Percentiles rank a stretch among this genome's conserved stretches.
Conservation (phyloP, 2,797 vertebrate genomes). For the Amphiprion clarkii region DNA sequence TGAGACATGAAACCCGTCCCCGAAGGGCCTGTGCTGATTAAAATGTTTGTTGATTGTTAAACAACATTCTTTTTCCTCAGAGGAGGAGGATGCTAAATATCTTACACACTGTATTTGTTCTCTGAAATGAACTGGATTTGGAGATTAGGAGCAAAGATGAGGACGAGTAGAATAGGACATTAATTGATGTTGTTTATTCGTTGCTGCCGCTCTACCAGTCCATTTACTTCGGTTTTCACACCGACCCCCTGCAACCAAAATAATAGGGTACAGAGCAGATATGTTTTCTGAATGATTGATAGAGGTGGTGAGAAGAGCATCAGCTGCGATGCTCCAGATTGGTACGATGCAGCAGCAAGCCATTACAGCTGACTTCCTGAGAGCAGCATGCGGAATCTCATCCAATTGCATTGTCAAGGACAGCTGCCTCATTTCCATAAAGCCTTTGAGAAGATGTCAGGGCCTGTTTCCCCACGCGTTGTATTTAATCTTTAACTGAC, state of each 20-base stretch:
- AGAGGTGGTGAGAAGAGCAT: constrained; percentile 11
- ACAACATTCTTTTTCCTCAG: constrained; percentile 7
- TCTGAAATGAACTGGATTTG: constrained; percentile 42
- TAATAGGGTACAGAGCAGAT: constrained; percentile 16
- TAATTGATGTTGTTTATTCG: constrained; percentile 31
- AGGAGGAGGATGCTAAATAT: constrained; percentile 4
- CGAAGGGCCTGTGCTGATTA: constrained; percentile 13
- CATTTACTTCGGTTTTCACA: constrained; percentile 10
- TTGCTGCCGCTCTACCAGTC: background rate
- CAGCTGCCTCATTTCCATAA: constrained; percentile 47
- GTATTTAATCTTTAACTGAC: constrained; percentile 11
- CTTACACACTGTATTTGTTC: constrained; percentile 27
- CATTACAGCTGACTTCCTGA: constrained; percentile 20
- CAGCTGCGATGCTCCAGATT: constrained; percentile 10
- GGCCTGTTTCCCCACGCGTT: constrained; percentile 4
- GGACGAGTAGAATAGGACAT: constrained; percentile 3
- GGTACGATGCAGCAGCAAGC: constrained; percentile 14
- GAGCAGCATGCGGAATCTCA: constrained; percentile 33
- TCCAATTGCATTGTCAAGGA: constrained; percentile 34
- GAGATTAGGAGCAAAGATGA: constrained; percentile 32
- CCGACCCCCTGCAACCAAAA: constrained; percentile 18
- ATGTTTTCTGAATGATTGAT: constrained; percentile 41
- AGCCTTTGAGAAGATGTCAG: constrained; percentile 19
- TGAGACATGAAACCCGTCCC: constrained; percentile 1
- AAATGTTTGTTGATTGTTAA: constrained; percentile 41